Evolutionary conservation across 2,888 invertebrate genomes (phyloP).

Genomic region (Drosophila diplacantha): DNA sequence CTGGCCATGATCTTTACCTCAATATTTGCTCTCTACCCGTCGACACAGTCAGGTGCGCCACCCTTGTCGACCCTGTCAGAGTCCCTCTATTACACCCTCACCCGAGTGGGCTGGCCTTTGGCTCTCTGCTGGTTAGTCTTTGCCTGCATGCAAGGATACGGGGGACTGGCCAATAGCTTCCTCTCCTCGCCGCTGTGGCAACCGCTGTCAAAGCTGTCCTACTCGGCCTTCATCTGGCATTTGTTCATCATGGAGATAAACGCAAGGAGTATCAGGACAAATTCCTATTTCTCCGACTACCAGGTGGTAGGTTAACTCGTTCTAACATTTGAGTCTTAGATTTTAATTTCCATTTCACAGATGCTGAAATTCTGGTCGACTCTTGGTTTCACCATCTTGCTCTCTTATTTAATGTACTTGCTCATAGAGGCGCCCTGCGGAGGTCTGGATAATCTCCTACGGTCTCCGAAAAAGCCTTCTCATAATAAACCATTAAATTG

Average conservation of each 20-base stretch:
- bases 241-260: constrained; percentile 21
- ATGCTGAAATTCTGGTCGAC: constrained; percentile 5
- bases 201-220: constrained; percentile 43
- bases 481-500: background rate
- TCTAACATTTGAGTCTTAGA: background rate
- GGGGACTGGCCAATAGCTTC: constrained; percentile 65
- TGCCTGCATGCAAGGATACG: constrained; percentile 64
- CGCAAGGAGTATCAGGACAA: constrained; percentile 2
- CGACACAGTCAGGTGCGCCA: constrained; percentile 15
- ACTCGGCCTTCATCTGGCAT: constrained; percentile 19
- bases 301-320: constrained; percentile 4
- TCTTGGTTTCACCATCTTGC: constrained; percentile 1
- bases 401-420: constrained; percentile 28
- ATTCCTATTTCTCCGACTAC: constrained; percentile 18
- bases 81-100: constrained; percentile 64
- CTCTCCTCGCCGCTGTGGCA: constrained; percentile 70
- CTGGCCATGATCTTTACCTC: constrained; percentile 50
- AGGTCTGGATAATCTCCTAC: background rate
- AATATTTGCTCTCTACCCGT: constrained; percentile 57
- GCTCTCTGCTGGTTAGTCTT: constrained; percentile 17
- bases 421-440: constrained; percentile 21
- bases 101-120: constrained; percentile 53
- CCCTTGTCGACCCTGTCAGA: constrained; percentile 49
- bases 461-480: background rate
- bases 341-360: background rate